Base-by-base conservation (phyloP, 1,140 invertebrate species). In the Bombus waltoni region DNA sequence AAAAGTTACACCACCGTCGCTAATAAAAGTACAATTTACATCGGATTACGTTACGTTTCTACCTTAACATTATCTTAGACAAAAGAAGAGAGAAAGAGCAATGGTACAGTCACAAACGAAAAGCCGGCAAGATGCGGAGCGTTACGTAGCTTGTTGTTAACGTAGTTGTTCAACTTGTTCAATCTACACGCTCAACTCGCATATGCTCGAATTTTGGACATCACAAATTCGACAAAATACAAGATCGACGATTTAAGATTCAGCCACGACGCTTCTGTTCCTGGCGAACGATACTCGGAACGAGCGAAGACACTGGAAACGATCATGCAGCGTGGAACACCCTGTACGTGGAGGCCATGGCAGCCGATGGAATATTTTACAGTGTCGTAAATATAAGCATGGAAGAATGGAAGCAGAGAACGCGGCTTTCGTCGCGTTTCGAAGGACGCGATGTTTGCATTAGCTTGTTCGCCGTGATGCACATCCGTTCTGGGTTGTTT, bases 391-490 rank as follows among this genome's bases (percentile, higher is more conserved):
- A 74, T 75, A 82, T 75, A 82, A 82, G 18, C 70, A 42, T 11
- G 11, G 38, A 47, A 38, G 80, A 11, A 74, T 44, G 40, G 40
- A 44, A 65, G 4, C 8, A n/a, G 47, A 15, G 62, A 25, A 25
- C 57, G 40, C 22, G 35, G 40, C 3, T 73, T 74, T 74, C 71
- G 40, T 65, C 40, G 79, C 53, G 40, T 82, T 62, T 74, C 80
- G 53, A 74, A 74, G 71, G 38, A 75, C 42, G 71, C 81, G 53
- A 72, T 73, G 70, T 73, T 75, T 75, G 71, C 81, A 75, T 82
- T 82, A 82, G 40, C 81, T 82, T 65, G 53, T 75, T 82, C 81
- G 32, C 53, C 80, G 47, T 22, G 80, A 81, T 81, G 80, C 53
- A 81, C 40, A 75, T 82, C 72, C 71, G 72, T 75, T 75, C 71